Evolutionary conservation across 2,797 vertebrate species (phyloP).

Genomic region (Aselliscus stoliczkanus): DNA sequence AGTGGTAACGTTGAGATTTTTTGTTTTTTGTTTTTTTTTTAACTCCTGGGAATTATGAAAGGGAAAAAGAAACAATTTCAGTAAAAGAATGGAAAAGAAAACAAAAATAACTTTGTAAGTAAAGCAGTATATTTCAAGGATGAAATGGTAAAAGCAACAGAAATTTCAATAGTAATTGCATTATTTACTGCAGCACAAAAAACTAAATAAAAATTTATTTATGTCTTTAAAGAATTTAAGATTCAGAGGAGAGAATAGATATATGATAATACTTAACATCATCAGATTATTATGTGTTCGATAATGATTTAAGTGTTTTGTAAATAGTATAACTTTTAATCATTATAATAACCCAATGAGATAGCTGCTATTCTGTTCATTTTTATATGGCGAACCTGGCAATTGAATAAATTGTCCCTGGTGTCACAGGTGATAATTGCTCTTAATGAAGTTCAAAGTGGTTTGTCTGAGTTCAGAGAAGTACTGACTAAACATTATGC

Average conservation of each 20-base stretch:
- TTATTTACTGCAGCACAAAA: not conserved
- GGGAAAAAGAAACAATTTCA: not conserved
- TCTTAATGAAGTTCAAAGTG: not conserved
- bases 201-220: not conserved
- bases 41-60: not conserved
- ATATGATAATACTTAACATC: not conserved
- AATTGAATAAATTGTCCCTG: not conserved
- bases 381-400: not conserved
- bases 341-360: not conserved
- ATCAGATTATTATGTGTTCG: not conserved
- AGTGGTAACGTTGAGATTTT: not conserved
- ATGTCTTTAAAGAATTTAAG: not conserved
- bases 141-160: not conserved
- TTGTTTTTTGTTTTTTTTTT: constrained; percentile 45
- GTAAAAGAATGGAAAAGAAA: not conserved
- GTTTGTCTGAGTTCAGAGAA: not conserved
- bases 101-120: not conserved
- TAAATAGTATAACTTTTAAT: not conserved
- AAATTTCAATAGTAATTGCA: not conserved
- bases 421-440: not conserved
- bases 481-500: not conserved
- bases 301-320: not conserved
- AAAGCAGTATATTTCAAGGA: not conserved
- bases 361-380: not conserved
- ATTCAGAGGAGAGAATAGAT: not conserved